phyloP scores from a whole-genome alignment of 2,888 invertebrate species.

The Calameuta filiformis region DNA sequence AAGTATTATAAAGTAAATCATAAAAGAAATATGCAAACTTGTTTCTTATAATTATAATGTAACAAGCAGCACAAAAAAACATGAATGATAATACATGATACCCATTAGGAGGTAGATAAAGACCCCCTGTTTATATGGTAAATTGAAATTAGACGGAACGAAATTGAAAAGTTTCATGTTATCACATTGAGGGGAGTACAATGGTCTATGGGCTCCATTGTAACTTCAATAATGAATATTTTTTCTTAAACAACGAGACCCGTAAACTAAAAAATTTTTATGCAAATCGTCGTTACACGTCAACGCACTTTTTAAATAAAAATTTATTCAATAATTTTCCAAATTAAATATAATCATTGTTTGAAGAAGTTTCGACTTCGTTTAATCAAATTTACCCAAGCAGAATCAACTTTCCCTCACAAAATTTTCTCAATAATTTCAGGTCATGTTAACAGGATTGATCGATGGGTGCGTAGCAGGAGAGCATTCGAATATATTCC shows the following conservation, averaged over 20 bases:
- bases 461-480: conserved; percentile 11
- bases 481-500: not conserved
- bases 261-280: not conserved
- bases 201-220: not conserved
- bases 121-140: not conserved
- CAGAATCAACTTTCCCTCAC: not conserved
- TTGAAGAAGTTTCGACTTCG: not conserved
- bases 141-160: not conserved
- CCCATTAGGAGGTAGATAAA: not conserved
- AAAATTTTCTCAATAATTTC: not conserved
- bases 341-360: not conserved
- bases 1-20: not conserved
- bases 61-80: not conserved
- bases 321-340: not conserved
- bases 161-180: not conserved
- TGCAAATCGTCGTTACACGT: not conserved
- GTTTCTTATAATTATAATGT: not conserved
- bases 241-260: not conserved
- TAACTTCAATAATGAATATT: not conserved
- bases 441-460: conserved; percentile 20
- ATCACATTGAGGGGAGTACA: not conserved
- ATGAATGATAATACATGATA: not conserved
- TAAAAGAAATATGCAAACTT: not conserved
- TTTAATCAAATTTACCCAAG: not conserved
- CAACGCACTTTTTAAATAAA: too few relatives aligned